These are phyloP conservation scores for Macaca mulatta DNA, from an alignment of 2,113 vertebrate genomes.

Conservation along the genomic window DNA sequence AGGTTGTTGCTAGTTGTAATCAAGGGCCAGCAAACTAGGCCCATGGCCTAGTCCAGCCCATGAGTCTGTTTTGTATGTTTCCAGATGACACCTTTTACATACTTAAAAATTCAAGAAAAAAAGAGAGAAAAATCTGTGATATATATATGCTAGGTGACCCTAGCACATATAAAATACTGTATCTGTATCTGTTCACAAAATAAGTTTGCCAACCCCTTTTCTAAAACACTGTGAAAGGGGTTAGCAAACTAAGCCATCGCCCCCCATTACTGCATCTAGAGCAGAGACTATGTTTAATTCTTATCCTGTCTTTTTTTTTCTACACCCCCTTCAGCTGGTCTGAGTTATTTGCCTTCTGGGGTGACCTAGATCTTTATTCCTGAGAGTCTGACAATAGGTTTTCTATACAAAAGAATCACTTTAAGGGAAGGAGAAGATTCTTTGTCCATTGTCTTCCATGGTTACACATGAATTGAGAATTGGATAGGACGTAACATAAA, in stretches of 20 bases:
- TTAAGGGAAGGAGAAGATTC: background rate
- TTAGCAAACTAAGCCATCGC: background rate
- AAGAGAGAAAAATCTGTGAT: background rate
- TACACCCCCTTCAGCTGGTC: background rate
- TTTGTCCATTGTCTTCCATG: background rate
- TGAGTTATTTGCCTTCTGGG: background rate
- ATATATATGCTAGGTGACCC: background rate
- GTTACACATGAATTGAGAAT: background rate
- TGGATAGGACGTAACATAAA: accelerated
- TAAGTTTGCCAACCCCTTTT: background rate
- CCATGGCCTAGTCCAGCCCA: background rate
- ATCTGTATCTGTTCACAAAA: background rate
- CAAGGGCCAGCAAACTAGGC: background rate
- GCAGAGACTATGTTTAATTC: background rate
- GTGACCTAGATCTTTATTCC: background rate
- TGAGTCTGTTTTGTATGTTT: background rate
- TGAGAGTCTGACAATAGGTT: background rate
- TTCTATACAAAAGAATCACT: background rate
- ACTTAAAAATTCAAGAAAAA: background rate
- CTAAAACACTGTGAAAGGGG: background rate
- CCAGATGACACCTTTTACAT: background rate
- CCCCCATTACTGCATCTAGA: background rate
- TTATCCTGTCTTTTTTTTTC: background rate
- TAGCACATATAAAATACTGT: background rate
- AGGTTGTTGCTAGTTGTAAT: background rate